Evolutionary conservation across 2,113 vertebrate genomes (phyloP).

Genomic region (Hippocampus barbouri): DNA sequence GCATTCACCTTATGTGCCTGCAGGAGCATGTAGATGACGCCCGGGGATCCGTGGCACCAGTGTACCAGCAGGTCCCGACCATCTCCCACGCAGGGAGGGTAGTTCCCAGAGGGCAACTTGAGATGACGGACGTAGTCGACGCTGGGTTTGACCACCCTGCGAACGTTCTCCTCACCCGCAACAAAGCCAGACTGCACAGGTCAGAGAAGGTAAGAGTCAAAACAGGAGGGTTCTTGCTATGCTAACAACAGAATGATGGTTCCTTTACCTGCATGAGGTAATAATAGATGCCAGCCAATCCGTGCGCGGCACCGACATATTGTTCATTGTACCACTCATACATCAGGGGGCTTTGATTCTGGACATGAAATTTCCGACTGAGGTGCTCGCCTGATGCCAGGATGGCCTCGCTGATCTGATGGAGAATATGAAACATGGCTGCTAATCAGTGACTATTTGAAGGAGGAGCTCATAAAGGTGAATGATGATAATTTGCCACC

Average conservation of each 20-base stretch:
- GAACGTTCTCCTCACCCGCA: constrained; percentile 69
- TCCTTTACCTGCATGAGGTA: constrained; percentile 89
- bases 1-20: constrained; percentile 86
- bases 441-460: background rate
- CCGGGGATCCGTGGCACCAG: constrained; percentile 94
- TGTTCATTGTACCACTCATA: constrained; percentile 96
- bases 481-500: constrained; percentile 65
- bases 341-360: constrained; percentile 85
- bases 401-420: constrained; percentile 81
- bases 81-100: constrained; percentile 85
- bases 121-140: constrained; percentile 86
- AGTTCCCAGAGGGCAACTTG: constrained; percentile 88
- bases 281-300: constrained; percentile 94
- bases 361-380: constrained; percentile 78
- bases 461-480: constrained; percentile 4
- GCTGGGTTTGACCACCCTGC: constrained; percentile 83
- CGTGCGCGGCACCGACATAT: constrained; percentile 92
- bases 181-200: constrained; percentile 70
- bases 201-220: background rate
- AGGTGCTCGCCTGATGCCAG: constrained; percentile 83
- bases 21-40: constrained; percentile 90
- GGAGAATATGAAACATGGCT: constrained; percentile 13
- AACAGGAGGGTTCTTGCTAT: background rate
- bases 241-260: background rate
- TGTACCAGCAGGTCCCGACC: constrained; percentile 88